Base-by-base conservation (phyloP, 2,797 vertebrate genomes). In the Pipistrellus nathusii region DNA sequence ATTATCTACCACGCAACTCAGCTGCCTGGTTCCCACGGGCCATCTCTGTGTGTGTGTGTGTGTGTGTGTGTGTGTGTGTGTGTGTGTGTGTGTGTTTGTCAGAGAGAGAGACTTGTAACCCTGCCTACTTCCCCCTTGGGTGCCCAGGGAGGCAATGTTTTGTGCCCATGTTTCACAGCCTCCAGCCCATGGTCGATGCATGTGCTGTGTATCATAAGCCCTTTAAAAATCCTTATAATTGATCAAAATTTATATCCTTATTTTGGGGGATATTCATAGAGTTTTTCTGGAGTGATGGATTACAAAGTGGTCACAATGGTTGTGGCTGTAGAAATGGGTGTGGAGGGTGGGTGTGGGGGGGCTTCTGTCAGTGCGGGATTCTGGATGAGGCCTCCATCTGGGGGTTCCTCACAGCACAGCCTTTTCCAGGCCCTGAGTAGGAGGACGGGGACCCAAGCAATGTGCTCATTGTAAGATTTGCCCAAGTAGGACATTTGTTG, bases 271-370 rank as follows among this genome's bases (percentile, higher is more conserved):
- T 13, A 32, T 20, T 4, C 17, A 14, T 0, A 20, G 41, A 27
- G 3, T 1, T 51, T 72, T 91, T 51, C 13, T 17, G n/a, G 44
- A 41, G 27, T 5, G 1, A 44, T 1, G 10, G 6, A 0, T 4
- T 51, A 57, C 32, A 41, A 55, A 23, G 17, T 5, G 2, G 68
- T 38, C 51, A 9, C 2, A 6, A 38, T 4, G 18, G 4, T 5
- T 1, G 8, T 2, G 18, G 2, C 7, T 2, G n/a, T 15, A 41
- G 9, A 20, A 17, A 6, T 6, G 21, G 38, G 17, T 8, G 4
- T 3, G 0, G 17, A 1, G 17, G 35, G 5, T 0, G 0, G 23
- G 15, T 48, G 10, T 1, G 51, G 27, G 23, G 23, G n/a, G 9
- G 8, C 32, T 38, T 35, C 32, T 35, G 3, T 66, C 48, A 9